phyloP scores from a whole-genome alignment of 2,888 invertebrate species.

The Drosophila yooni region DNA sequence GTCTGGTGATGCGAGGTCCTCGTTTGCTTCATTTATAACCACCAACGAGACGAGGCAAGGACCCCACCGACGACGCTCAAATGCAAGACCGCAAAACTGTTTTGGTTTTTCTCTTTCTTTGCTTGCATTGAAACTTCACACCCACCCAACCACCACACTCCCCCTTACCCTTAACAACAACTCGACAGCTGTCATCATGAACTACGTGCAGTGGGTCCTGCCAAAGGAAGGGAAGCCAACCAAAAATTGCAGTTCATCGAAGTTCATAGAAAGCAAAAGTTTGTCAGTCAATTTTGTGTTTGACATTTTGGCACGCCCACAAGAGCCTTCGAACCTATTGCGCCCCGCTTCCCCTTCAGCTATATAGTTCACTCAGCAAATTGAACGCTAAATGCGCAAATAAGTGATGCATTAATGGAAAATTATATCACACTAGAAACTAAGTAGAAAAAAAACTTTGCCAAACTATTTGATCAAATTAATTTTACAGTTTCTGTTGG shows the following conservation, averaged over 20 bases:
- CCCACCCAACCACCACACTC: slow-evolving; percentile 27
- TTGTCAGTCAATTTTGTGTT: slow-evolving; percentile 73
- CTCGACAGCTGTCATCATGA: slow-evolving; percentile 72
- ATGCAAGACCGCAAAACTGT: slow-evolving; percentile 77
- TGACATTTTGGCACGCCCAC: slow-evolving; percentile 67
- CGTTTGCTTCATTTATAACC: slow-evolving; percentile 62
- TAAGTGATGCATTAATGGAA: slow-evolving; percentile 55
- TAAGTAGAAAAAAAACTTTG: slow-evolving; percentile 20
- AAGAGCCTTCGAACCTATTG: background rate
- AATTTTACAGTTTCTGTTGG: slow-evolving; percentile 17
- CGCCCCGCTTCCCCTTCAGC: background rate
- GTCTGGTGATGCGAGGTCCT: slow-evolving; percentile 21
- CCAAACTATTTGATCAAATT: slow-evolving; percentile 39
- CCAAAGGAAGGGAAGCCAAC: slow-evolving; percentile 31
- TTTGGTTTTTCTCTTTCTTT: slow-evolving; percentile 64
- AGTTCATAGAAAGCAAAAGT: slow-evolving; percentile 70
- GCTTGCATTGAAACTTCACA: slow-evolving; percentile 51
- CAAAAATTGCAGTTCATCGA: slow-evolving; percentile 62
- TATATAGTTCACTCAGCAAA: slow-evolving; percentile 2
- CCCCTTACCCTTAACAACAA: slow-evolving; percentile 7
- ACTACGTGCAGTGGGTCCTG: slow-evolving; percentile 35
- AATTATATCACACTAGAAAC: slow-evolving; percentile 56
- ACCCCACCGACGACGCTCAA: slow-evolving; percentile 57
- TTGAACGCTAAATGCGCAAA: slow-evolving; percentile 50
- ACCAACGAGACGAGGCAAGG: slow-evolving; percentile 61